Percentiles rank a stretch among this genome's conserved stretches.
phyloP scores from a whole-genome alignment of 2,113 vertebrate genomes.

The Ciconia boyciana region DNA sequence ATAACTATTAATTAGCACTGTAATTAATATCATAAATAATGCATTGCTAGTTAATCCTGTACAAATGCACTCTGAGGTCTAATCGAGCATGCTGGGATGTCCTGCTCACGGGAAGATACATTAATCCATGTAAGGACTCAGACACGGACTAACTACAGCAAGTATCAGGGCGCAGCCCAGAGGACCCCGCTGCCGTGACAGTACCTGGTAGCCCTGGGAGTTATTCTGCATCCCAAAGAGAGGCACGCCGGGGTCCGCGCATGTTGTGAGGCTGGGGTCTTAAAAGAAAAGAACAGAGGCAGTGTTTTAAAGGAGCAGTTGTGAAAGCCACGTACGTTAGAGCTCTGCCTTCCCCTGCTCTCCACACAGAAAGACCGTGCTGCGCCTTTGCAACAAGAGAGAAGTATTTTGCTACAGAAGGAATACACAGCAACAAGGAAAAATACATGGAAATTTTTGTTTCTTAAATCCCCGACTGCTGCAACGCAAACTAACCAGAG shows the following conservation, averaged over 20 bases:
- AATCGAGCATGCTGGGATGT: fast-evolving
- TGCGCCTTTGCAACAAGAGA: background rate
- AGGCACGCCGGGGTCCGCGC: slow-evolving; percentile 86
- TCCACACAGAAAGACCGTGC: fast-evolving
- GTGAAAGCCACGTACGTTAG: fast-evolving
- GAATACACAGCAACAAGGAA: background rate
- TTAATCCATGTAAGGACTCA: fast-evolving
- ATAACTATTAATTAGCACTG: background rate
- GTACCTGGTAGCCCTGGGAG: slow-evolving; percentile 94
- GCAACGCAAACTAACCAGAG: background rate
- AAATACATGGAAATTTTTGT: background rate
- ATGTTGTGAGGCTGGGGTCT: slow-evolving; percentile 93
- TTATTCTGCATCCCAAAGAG: slow-evolving; percentile 93
- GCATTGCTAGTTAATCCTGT: background rate
- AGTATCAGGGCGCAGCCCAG: fast-evolving
- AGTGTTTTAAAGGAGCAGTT: fast-evolving
- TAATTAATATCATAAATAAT: background rate
- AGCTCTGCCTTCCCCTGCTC: background rate
- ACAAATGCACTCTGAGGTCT: background rate
- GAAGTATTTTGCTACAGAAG: background rate
- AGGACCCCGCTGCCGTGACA: fast-evolving
- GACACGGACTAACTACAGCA: fast-evolving
- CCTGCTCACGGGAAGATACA: background rate
- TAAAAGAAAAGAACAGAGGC: background rate
- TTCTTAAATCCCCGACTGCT: background rate